Base-by-base conservation (phyloP, 2,797 vertebrate species). In the Loriculus beryllinus region DNA sequence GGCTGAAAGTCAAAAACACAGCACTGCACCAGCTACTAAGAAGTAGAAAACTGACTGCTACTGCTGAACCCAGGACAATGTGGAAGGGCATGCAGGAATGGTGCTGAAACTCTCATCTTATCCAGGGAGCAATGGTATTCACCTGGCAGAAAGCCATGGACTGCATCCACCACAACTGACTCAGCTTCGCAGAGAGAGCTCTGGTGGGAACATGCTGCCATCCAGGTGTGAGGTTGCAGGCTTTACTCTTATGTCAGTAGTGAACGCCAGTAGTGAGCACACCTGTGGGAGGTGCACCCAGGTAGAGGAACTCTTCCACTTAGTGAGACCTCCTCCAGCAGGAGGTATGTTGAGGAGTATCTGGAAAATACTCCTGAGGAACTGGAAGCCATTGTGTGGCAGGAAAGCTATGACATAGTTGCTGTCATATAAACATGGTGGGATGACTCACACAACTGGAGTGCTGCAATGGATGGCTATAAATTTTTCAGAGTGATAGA, bases 71-170 rank as follows among this genome's bases (percentile, higher is more conserved):
- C 43, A 43, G 43, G 43, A 43, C 43, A 43, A 43, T 2, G 7
- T 14, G 20, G n/a, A 48, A 62, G 20, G 10, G 4, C 5, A 1
- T 3, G 2, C 16, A 37, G 5, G 16, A 52, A 40, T 5, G 5
- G 7, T 21, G 4, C 39, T 52, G 37, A 69, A 35, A 22, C 11
- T 33, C 17, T 14, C 23, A 33, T 22, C 39, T 56, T 7, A 14
- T 43, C 31, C 29, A 56, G 12, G 23, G 13, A 72, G 31, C 7
- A 42, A 5, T 15, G 31, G 23, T 26, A 20, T 42, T 31, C 23
- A 43, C 7, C 9, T 7, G 10, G 17, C 39, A 72, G 51, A 72
- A 43, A 15, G 31, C 12, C 31, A 33, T 28, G 31, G 23, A 10
- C 31, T 60, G 56, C 28, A n/a, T 8, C 23, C 39, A 43, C 13